Conservation (phyloP, 2,888 invertebrate species). For the Drosophila gaucha region DNA sequence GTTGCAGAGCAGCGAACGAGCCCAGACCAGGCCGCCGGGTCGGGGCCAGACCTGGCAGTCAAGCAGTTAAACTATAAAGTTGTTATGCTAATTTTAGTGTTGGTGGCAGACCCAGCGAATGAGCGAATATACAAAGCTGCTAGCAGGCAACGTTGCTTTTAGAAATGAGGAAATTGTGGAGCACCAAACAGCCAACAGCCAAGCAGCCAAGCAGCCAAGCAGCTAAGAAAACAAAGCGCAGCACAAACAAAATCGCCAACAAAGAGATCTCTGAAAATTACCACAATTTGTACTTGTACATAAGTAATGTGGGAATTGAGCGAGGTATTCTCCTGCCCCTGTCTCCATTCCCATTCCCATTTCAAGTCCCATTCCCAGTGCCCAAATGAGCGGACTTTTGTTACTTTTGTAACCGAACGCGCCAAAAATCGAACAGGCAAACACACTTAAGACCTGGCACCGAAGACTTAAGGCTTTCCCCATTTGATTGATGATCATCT, state of each 20-base stretch:
- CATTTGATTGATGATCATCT: conserved; percentile 78
- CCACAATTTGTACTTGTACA: conserved; percentile 82
- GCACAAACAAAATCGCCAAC: conserved; percentile 55
- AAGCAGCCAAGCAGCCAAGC: conserved; percentile 34
- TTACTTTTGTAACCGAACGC: conserved; percentile 39
- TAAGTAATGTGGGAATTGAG: conserved; percentile 80
- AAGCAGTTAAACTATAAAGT: conserved; percentile 84
- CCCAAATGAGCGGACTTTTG: conserved; percentile 44
- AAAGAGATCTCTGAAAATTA: conserved; percentile 80
- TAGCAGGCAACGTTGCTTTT: conserved; percentile 50
- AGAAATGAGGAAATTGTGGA: conserved; percentile 79
- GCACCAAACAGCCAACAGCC: conserved; percentile 31
- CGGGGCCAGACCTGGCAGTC: conserved; percentile 35
- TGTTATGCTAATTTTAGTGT: conserved; percentile 84
- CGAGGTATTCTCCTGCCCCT: conserved; percentile 8
- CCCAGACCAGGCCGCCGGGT: conserved; percentile 6
- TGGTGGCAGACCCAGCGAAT: conserved; percentile 59
- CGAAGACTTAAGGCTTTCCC: conserved; percentile 48
- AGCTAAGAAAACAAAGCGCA: conserved; percentile 19
- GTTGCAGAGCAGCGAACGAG: conserved; percentile 30
- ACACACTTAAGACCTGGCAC: conserved; percentile 66
- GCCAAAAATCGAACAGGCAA: conserved; percentile 75
- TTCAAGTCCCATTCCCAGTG: conserved; percentile 1
- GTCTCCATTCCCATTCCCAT: neutral
- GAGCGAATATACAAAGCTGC: conserved; percentile 25